Evolutionary conservation across 2,888 invertebrate genomes (phyloP).

Genomic region (Gerris lacustris): DNA sequence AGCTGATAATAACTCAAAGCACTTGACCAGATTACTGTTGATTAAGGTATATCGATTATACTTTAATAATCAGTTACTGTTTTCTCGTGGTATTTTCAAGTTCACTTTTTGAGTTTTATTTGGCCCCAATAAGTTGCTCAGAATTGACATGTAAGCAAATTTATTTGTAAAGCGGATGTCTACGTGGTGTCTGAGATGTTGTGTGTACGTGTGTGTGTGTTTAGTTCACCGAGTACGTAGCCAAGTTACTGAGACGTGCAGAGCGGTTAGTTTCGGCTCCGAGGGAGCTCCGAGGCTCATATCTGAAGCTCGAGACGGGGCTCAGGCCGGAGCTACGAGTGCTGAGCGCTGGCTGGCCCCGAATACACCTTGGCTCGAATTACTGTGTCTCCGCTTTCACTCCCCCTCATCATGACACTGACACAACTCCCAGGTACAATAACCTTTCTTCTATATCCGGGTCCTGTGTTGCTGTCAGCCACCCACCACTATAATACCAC

Average conservation of each 20-base stretch:
- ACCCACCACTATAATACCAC: too few relatives aligned
- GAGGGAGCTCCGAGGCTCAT: slow-evolving; percentile 26
- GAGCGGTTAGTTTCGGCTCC: not conserved
- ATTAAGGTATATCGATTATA: too few relatives aligned
- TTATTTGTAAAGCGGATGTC: too few relatives aligned
- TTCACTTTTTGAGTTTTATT: too few relatives aligned
- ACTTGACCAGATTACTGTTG: too few relatives aligned
- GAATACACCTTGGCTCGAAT: slow-evolving; percentile 39
- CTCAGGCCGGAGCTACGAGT: slow-evolving; percentile 48
- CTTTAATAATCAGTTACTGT: too few relatives aligned
- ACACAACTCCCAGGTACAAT: not conserved
- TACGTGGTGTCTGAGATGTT: not conserved
- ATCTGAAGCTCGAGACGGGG: slow-evolving; percentile 29
- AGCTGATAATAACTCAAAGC: too few relatives aligned
- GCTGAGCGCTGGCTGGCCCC: slow-evolving; percentile 48
- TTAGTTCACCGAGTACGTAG: not conserved
- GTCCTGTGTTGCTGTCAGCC: not conserved
- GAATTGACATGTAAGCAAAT: too few relatives aligned
- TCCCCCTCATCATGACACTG: slow-evolving; percentile 23
- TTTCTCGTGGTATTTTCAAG: too few relatives aligned
- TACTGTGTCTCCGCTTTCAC: slow-evolving; percentile 37
- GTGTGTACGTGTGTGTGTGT: not conserved
- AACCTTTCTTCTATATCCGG: not conserved
- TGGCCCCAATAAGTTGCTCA: too few relatives aligned
- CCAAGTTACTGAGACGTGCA: not conserved